Evolutionary conservation across 2,888 invertebrate genomes (phyloP).

Genomic region (Amphipyra tragopoginis): DNA sequence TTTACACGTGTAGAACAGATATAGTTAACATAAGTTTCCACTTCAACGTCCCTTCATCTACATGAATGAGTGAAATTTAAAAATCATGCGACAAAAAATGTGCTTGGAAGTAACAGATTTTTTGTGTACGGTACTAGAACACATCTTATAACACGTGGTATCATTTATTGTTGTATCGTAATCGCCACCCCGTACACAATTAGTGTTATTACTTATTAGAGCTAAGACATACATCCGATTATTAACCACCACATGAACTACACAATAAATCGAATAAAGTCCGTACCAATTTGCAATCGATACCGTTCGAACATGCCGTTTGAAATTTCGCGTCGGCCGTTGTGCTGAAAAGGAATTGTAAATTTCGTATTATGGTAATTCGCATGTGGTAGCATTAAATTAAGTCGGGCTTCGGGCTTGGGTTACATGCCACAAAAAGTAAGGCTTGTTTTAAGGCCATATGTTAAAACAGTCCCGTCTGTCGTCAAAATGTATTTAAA

Average conservation of each 20-base stretch:
- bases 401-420: constrained; percentile 13
- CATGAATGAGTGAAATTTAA: too few relatives aligned
- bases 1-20: too few relatives aligned
- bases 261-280: constrained; percentile 18
- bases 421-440: constrained; percentile 37
- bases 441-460: constrained; percentile 21
- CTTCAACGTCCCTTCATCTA: too few relatives aligned
- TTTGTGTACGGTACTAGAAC: too few relatives aligned
- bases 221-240: too few relatives aligned
- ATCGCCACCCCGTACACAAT: too few relatives aligned
- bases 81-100: too few relatives aligned
- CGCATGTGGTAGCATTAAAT: constrained; percentile 44
- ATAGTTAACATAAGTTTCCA: too few relatives aligned
- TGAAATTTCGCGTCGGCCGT: constrained; percentile 43
- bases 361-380: constrained; percentile 59
- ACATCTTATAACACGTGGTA: too few relatives aligned
- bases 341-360: constrained; percentile 58
- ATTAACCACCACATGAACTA: not conserved
- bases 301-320: constrained; percentile 46
- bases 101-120: too few relatives aligned
- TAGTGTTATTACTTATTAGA: too few relatives aligned
- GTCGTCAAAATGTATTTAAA: constrained; percentile 28
- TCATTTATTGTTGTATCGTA: too few relatives aligned
- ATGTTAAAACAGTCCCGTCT: constrained; percentile 30
- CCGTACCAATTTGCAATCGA: constrained; percentile 52